phyloP scores from a whole-genome alignment of 2,888 invertebrate species.

The Synanthedon tipuliformis region DNA sequence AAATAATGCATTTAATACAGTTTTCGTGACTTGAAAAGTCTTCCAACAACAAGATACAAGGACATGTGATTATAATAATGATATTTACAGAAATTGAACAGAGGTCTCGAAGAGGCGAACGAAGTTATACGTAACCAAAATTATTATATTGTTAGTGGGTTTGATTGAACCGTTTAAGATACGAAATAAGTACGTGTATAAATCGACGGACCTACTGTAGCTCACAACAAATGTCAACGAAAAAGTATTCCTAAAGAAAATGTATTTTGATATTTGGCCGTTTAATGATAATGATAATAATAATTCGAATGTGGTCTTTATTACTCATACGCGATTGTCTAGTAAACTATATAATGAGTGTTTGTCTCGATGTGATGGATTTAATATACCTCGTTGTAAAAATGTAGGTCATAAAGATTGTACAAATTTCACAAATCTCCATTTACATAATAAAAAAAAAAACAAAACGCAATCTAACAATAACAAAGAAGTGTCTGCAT shows the following conservation, averaged over 20 bases:
- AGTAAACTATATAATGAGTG: constrained; percentile 6
- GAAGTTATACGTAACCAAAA: too few relatives aligned
- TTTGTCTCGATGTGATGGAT: constrained; percentile 40
- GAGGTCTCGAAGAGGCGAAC: too few relatives aligned
- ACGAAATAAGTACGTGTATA: too few relatives aligned
- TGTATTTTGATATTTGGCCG: constrained; percentile 45
- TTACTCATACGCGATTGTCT: constrained; percentile 33
- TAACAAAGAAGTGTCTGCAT: not conserved
- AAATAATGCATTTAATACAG: too few relatives aligned
- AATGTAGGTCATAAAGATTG: constrained; percentile 26
- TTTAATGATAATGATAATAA: constrained; percentile 33
- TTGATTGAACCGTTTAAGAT: too few relatives aligned
- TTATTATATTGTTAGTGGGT: too few relatives aligned
- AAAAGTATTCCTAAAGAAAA: constrained; percentile 27
- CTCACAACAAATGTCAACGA: constrained; percentile 24
- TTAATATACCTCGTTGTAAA: constrained; percentile 37
- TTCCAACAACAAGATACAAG: constrained; percentile 6
- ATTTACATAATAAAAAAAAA: not conserved
- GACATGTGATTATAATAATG: not conserved
- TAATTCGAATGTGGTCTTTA: constrained; percentile 31
- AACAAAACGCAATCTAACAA: not conserved
- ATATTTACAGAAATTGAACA: too few relatives aligned
- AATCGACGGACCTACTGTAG: not conserved
- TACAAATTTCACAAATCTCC: constrained; percentile 18
- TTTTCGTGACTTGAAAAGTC: not conserved